phyloP scores from a whole-genome alignment of 1,140 invertebrate species.

The Varroa destructor region DNA sequence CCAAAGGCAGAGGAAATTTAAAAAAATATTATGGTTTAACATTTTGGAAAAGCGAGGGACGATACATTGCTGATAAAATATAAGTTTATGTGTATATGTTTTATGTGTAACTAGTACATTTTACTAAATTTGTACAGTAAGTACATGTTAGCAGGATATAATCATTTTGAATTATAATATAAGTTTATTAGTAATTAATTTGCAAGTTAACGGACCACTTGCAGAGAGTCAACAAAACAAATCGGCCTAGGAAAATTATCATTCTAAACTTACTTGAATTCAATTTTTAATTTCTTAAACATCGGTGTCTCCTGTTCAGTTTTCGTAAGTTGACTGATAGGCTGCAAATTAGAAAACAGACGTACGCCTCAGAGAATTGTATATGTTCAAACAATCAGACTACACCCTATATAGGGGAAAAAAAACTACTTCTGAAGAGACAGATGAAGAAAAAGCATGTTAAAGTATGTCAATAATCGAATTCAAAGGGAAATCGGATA shows the following conservation, averaged over 20 bases:
- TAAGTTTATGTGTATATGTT: background rate
- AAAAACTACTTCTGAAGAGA: background rate
- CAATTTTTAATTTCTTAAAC: conserved; percentile 40
- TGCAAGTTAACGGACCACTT: no score
- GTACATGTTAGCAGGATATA: background rate
- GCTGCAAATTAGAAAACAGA: conserved; percentile 32
- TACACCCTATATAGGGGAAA: background rate
- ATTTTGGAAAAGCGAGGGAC: conserved; percentile 1
- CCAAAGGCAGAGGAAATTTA: background rate
- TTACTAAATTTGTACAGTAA: background rate
- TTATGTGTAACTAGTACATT: background rate
- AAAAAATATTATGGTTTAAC: background rate
- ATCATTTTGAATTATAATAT: background rate
- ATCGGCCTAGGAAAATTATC: no score
- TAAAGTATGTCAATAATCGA: background rate
- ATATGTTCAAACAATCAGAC: background rate
- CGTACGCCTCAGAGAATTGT: background rate
- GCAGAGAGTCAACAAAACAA: no score
- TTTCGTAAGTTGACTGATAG: conserved; percentile 38
- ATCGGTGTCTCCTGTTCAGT: conserved; percentile 39
- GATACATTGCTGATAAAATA: background rate
- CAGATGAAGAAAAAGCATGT: background rate
- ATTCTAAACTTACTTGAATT: conserved; percentile 39
- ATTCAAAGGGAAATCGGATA: background rate
- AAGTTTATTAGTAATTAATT: conserved; percentile 40